phyloP scores from a whole-genome alignment of 1,140 invertebrate species.

The Platorchestia sp. region DNA sequence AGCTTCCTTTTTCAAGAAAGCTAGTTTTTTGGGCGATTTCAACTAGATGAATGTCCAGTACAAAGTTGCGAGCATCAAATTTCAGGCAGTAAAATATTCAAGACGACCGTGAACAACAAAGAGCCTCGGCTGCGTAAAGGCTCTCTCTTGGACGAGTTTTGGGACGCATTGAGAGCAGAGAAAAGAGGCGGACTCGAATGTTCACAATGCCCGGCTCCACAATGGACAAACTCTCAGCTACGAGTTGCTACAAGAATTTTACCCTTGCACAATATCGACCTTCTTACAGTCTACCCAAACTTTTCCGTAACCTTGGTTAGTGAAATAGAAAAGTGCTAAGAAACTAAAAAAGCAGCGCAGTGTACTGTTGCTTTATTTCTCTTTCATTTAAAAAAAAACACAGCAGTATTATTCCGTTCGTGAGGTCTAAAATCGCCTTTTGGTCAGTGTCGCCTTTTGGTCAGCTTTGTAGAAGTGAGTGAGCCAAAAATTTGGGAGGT shows the following conservation, averaged over 20 bases:
- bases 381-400: not conserved
- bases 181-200: slow-evolving; percentile 8
- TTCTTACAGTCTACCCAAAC: not conserved
- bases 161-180: slow-evolving; percentile 7
- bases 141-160: slow-evolving; percentile 38
- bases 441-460: not conserved
- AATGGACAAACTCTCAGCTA: slow-evolving; percentile 18
- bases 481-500: not conserved
- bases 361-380: not conserved
- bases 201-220: slow-evolving; percentile 10
- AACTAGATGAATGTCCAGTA: slow-evolving; percentile 38
- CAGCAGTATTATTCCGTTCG: not conserved
- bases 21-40: slow-evolving; percentile 26
- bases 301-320: not conserved
- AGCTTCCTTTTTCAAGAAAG: slow-evolving; percentile 32
- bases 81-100: slow-evolving; percentile 40
- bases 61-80: slow-evolving; percentile 19
- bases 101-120: slow-evolving; percentile 39
- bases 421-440: not conserved
- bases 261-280: not conserved
- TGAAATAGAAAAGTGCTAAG: not conserved
- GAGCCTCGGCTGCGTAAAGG: slow-evolving; percentile 11
- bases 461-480: not conserved
- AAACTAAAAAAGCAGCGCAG: not conserved
- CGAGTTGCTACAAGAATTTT: not conserved